phyloP scores from a whole-genome alignment of 2,888 invertebrate species.

The Alviniconcha strummeri region DNA sequence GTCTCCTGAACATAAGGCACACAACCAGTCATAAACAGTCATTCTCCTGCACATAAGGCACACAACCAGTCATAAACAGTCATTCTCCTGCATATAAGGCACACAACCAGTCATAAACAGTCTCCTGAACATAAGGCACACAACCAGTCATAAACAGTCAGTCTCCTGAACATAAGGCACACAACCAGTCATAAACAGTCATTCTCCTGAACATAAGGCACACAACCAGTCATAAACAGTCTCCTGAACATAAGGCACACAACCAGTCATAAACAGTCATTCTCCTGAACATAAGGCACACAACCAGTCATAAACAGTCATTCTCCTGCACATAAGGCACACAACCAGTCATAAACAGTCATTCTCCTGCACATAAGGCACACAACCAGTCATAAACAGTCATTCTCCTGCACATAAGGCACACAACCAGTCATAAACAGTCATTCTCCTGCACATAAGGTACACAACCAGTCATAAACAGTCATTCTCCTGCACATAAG shows the following conservation, averaged over 20 bases:
- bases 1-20: conserved; percentile 44
- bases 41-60: conserved; percentile 45
- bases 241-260: conserved; percentile 43
- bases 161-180: conserved; percentile 44
- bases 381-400: too few species aligned
- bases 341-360: too few species aligned
- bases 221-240: too few species aligned
- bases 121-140: conserved; percentile 43
- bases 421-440: background rate
- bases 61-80: too few species aligned
- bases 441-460: conserved; percentile 47
- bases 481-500: conserved; percentile 48
- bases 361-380: conserved; percentile 45
- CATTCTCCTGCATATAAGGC: conserved; percentile 46
- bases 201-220: conserved; percentile 45
- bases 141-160: too few species aligned
- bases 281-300: conserved; percentile 43
- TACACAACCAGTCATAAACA: background rate
- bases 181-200: too few species aligned
- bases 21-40: too few species aligned
- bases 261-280: too few species aligned
- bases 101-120: background rate
- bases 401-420: conserved; percentile 46
- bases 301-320: too few species aligned
- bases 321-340: conserved; percentile 44